A percentile compares a stretch with the other conserved stretches of the same genome.
phyloP scores from a whole-genome alignment of 1,140 invertebrate genomes.

The Acromyrmex charruanus region DNA sequence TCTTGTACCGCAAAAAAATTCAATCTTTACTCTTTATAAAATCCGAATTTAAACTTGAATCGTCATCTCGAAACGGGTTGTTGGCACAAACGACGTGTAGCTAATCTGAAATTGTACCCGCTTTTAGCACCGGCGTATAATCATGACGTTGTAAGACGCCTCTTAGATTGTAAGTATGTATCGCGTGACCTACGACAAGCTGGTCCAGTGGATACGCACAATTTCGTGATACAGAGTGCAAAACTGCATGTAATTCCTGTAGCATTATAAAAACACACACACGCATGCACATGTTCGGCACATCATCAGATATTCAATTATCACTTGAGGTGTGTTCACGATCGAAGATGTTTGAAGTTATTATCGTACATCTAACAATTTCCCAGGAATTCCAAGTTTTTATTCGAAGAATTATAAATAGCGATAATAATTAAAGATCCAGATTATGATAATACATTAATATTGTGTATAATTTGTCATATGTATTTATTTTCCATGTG shows the following conservation, averaged over 20 bases:
- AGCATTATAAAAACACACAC: constrained; percentile 32
- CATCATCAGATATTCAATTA: constrained; percentile 18
- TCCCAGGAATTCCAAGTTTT: not conserved
- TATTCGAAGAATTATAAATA: constrained; percentile 1
- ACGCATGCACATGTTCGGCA: not conserved
- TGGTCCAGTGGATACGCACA: not conserved
- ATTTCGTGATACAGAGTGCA: constrained; percentile 44
- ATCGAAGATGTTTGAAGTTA: not conserved
- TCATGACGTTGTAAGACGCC: constrained; percentile 27
- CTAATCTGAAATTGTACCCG: constrained; percentile 56
- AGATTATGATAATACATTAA: not conserved
- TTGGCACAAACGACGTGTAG: constrained; percentile 30
- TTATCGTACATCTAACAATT: not conserved
- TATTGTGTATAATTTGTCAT: not conserved
- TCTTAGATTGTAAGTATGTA: constrained; percentile 37
- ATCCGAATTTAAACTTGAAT: constrained; percentile 28
- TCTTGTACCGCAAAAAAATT: not conserved
- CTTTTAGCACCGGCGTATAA: constrained; percentile 29
- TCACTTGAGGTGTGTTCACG: not conserved
- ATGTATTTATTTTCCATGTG: not conserved
- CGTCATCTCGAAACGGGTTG: not conserved
- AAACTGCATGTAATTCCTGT: constrained; percentile 65
- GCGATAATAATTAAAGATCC: not conserved
- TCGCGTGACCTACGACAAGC: constrained; percentile 50
- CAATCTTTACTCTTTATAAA: not conserved